Conservation (phyloP, 2,888 invertebrate genomes). For the Drosophila putrida region DNA sequence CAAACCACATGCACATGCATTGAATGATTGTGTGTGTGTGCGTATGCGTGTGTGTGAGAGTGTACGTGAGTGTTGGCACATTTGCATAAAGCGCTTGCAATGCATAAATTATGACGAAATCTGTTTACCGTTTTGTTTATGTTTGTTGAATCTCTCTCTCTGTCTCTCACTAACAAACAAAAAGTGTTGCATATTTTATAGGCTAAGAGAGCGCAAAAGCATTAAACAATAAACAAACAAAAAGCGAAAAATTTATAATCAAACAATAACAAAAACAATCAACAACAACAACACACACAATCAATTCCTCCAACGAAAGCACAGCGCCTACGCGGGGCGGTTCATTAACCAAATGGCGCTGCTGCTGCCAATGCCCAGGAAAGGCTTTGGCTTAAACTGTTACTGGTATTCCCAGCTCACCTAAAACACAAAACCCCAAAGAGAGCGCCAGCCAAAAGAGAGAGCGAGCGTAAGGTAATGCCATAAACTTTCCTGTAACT, state of each 20-base stretch:
- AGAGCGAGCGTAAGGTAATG: slow-evolving; percentile 37
- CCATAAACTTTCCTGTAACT: neutral
- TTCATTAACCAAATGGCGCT: slow-evolving; percentile 58
- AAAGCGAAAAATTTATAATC: slow-evolving; percentile 28
- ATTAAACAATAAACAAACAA: slow-evolving; percentile 23
- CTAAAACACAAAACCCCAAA: slow-evolving; percentile 34
- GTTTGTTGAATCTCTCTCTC: slow-evolving; percentile 3
- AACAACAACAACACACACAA: slow-evolving; percentile 9
- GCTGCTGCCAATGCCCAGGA: slow-evolving; percentile 66
- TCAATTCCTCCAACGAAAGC: slow-evolving; percentile 4
- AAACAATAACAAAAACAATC: slow-evolving; percentile 22
- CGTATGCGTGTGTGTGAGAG: slow-evolving; percentile 3
- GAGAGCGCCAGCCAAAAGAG: slow-evolving; percentile 1
- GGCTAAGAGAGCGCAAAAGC: slow-evolving; percentile 28
- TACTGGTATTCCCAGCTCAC: slow-evolving; percentile 60
- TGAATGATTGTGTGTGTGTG: slow-evolving; percentile 11
- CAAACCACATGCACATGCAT: slow-evolving; percentile 13
- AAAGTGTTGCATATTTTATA: slow-evolving; percentile 53
- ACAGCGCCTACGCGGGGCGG: slow-evolving; percentile 37
- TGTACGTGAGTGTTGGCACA: slow-evolving; percentile 49
- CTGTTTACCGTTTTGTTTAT: slow-evolving; percentile 30
- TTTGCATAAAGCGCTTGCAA: slow-evolving; percentile 49
- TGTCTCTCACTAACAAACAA: slow-evolving; percentile 19
- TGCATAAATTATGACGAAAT: slow-evolving; percentile 51
- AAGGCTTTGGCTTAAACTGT: slow-evolving; percentile 61